phyloP scores from a whole-genome alignment of 2,888 invertebrate species.

The Patella ulyssiponensis region DNA sequence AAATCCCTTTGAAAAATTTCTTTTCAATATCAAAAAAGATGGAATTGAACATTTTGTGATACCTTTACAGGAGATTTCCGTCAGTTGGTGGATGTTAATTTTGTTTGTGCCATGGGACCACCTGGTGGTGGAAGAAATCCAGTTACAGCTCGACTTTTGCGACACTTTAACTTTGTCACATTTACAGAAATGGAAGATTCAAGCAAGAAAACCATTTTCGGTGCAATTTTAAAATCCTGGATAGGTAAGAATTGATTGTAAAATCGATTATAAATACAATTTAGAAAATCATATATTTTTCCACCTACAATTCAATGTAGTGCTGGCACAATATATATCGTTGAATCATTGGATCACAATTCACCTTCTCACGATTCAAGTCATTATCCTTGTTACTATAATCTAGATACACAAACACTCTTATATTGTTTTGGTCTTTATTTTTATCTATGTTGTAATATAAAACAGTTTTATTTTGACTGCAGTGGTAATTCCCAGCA shows the following conservation, averaged over 20 bases:
- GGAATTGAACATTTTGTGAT: not conserved
- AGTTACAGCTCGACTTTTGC: conserved; percentile 81
- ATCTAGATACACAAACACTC: too few relatives aligned
- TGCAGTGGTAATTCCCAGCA: too few relatives aligned
- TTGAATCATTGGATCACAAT: too few relatives aligned
- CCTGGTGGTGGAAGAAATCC: conserved; percentile 86
- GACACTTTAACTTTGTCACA: conserved; percentile 85
- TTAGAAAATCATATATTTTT: not conserved
- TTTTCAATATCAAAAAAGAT: too few relatives aligned
- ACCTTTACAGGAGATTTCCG: conserved; percentile 76
- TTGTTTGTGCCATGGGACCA: conserved; percentile 85
- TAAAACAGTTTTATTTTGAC: too few relatives aligned
- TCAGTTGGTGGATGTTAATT: conserved; percentile 80
- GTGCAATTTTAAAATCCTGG: conserved; percentile 82
- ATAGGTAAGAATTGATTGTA: conserved; percentile 69
- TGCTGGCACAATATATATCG: too few relatives aligned
- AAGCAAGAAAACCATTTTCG: conserved; percentile 81
- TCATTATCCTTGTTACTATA: too few relatives aligned
- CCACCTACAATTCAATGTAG: too few relatives aligned
- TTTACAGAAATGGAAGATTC: conserved; percentile 84
- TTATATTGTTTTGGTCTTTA: too few relatives aligned
- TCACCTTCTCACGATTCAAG: too few relatives aligned
- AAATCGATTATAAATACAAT: not conserved
- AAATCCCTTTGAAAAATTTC: too few relatives aligned
- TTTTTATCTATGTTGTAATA: too few relatives aligned